These are phyloP conservation scores for Hiodon tergisus DNA, from an alignment of 2,113 vertebrate genomes.

Conservation along the genomic window DNA sequence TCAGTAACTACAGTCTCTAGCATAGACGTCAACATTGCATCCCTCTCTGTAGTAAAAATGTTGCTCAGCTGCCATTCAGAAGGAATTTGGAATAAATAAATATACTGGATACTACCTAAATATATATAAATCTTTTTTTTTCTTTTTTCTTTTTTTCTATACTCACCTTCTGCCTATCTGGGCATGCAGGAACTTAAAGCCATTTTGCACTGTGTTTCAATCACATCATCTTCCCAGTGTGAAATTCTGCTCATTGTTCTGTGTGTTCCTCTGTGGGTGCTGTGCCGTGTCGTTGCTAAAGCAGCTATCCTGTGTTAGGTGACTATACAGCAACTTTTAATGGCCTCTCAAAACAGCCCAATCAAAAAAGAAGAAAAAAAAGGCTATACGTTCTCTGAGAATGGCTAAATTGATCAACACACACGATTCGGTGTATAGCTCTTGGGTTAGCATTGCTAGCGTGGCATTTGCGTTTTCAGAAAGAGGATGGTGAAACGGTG, in stretches of 20 bases:
- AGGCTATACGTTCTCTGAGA: slow-evolving; percentile 24
- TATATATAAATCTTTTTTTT: too few relatives aligned
- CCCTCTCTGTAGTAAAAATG: not conserved
- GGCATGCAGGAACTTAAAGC: slow-evolving; percentile 46
- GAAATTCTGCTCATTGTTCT: slow-evolving; percentile 53
- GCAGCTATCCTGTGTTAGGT: slow-evolving; percentile 37
- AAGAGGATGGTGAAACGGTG: not conserved
- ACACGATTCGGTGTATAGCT: not conserved
- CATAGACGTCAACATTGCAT: not conserved
- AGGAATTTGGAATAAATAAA: not conserved
- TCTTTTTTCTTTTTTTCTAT: not conserved
- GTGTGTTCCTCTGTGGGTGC: slow-evolving; percentile 61
- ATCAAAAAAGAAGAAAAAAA: slow-evolving; percentile 7
- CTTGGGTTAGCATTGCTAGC: not conserved
- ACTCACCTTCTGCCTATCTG: slow-evolving; percentile 13
- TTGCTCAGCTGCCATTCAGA: not conserved
- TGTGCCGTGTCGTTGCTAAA: slow-evolving; percentile 41
- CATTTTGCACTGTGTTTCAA: slow-evolving; percentile 32
- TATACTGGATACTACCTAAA: too few relatives aligned
- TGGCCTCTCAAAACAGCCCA: slow-evolving; percentile 43
- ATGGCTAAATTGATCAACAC: not conserved
- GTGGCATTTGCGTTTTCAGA: not conserved
- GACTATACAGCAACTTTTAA: slow-evolving; percentile 69
- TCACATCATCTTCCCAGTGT: slow-evolving; percentile 40
- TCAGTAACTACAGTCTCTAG: not conserved